Base-by-base conservation (phyloP, 2,113 vertebrate genomes). In the Motacilla alba region DNA sequence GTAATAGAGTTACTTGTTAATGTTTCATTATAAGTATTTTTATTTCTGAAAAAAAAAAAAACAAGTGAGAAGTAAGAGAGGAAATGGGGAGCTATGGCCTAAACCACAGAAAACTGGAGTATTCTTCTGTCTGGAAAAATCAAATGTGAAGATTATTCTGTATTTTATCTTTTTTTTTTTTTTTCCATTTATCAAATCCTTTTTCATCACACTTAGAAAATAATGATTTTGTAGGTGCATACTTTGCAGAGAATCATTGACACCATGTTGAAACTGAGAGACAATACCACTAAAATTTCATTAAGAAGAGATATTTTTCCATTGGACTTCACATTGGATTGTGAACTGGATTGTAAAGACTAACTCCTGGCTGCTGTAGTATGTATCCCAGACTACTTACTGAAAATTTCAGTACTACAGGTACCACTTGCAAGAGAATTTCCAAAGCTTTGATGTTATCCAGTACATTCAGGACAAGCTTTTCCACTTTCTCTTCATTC, bases 401-500 rank as follows among this genome's bases (percentile, higher is more conserved):
- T 66, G 62, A 91, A 93, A 87, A 58, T 69, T 90, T 95, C 39
- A 66, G 13, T 69, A 69, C 26, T 76, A 62, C 18, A 85, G 37
- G 35, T 81, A 94, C 16, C 20, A 47, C 16, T 78, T 75, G 50
- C 24, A 86, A 70, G 52, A 80, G 55, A 58, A 47, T 83, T 90
- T 92, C 39, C 46, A 80, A 74, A 30, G 27, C 4, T 43, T 93
- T 90, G n/a, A 69, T 67, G 26, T 67, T 86, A 74, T 46, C 20
- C 24, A 64, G 12, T 86, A 49, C 21, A 67, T 58, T 77, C 39
- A 86, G 33, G 13, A 89, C 92, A 95, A 94, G 76, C 3, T 90
- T 94, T 94, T 96, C 63, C 72, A 74, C 72, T 93, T 95, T 70
- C n/a, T 55, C 27, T 59, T 87, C 28, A 94, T 93, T 73, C 50